Evolutionary conservation across 2,797 vertebrate genomes (phyloP).

Genomic region (Lutjanus campechanus): DNA sequence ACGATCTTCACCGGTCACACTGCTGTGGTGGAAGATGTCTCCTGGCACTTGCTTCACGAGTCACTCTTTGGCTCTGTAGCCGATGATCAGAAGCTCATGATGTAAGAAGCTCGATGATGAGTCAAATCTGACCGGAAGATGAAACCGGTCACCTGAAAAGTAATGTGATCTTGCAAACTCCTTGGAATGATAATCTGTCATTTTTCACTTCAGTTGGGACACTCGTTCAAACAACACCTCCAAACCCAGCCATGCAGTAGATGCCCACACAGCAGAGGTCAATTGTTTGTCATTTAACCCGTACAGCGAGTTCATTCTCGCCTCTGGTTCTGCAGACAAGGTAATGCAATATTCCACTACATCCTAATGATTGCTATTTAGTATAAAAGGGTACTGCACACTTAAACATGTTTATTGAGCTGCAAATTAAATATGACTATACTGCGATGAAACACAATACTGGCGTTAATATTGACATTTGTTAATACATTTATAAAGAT

Average conservation of each 20-base stretch:
- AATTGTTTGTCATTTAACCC: conserved; percentile 97
- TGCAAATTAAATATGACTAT: too few species aligned
- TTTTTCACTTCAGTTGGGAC: conserved; percentile 89
- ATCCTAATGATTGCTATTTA: rapidly evolving
- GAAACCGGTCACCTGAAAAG: background rate
- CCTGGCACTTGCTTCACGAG: conserved; percentile 95
- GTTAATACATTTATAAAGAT: too few species aligned
- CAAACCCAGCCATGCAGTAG: conserved; percentile 94
- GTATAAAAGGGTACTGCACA: background rate
- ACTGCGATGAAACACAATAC: too few species aligned
- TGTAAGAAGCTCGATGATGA: conserved; percentile 81
- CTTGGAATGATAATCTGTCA: background rate
- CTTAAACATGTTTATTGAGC: too few species aligned
- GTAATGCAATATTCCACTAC: conserved; percentile 65
- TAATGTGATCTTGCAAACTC: too few species aligned
- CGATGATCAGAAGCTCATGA: conserved; percentile 97
- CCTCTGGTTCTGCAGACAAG: conserved; percentile 96
- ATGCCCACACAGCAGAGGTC: conserved; percentile 96
- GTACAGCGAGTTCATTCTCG: conserved; percentile 96
- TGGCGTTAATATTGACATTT: too few species aligned
- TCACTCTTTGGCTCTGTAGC: conserved; percentile 96
- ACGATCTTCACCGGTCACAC: conserved; percentile 95
- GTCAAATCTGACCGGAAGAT: background rate
- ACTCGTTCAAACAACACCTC: conserved; percentile 96
- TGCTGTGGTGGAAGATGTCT: conserved; percentile 95